phyloP scores from a whole-genome alignment of 2,888 invertebrate genomes.

The Chalcosyrphus nemorum region DNA sequence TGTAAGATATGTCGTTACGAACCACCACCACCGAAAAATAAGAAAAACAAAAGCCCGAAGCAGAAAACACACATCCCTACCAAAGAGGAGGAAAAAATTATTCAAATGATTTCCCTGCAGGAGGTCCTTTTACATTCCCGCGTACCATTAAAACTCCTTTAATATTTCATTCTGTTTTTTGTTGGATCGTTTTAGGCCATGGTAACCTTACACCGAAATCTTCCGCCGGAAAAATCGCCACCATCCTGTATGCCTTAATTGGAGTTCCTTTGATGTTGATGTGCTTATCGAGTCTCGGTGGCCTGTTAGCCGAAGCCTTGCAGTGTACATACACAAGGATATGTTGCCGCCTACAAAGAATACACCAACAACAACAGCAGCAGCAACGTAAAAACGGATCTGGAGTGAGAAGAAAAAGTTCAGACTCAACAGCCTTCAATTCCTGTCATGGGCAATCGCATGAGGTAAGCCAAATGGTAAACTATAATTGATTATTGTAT shows the following conservation, averaged over 20 bases:
- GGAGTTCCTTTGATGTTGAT: conserved; percentile 94
- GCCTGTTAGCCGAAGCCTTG: conserved; percentile 90
- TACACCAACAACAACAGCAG: conserved; percentile 49
- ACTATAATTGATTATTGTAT: conserved; percentile 65
- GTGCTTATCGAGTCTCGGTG: conserved; percentile 92
- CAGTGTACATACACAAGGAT: conserved; percentile 84
- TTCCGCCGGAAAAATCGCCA: conserved; percentile 90
- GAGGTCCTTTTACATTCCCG: not conserved
- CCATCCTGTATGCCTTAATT: conserved; percentile 93
- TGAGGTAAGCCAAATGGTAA: conserved; percentile 73
- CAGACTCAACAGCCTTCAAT: conserved; percentile 53
- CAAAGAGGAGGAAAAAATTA: conserved; percentile 19
- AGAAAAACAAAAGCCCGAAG: conserved; percentile 18
- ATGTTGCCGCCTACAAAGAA: conserved; percentile 77
- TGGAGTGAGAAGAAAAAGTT: conserved; percentile 41
- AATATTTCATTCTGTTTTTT: conserved; percentile 14
- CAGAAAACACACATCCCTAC: conserved; percentile 1
- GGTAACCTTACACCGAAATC: conserved; percentile 93
- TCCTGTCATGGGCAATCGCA: conserved; percentile 74
- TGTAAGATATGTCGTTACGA: conserved; percentile 48
- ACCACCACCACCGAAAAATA: conserved; percentile 33
- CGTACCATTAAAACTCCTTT: no score
- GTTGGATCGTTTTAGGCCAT: conserved; percentile 85
- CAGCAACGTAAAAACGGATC: conserved; percentile 23
- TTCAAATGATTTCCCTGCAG: conserved; percentile 47